Base-by-base conservation (phyloP, 1,140 invertebrate species). In the Drosophila eugracilis region DNA sequence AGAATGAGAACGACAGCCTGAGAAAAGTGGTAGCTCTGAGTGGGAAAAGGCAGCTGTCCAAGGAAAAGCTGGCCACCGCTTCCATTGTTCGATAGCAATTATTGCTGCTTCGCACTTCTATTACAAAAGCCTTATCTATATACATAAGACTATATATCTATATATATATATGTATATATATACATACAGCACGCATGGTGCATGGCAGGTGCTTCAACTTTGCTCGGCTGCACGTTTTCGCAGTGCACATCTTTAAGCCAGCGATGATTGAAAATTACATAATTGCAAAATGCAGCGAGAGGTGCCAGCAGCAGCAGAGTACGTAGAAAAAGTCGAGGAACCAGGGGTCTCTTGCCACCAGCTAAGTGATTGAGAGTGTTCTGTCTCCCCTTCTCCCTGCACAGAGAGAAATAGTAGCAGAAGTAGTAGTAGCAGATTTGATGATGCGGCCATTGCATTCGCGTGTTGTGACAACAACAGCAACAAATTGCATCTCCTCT, bases 231-330 rank as follows among this genome's bases (percentile, higher is more conserved):
- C 81, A 81, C 78, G 69, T 83, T 74, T 75, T 50, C 47, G 32
- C 21, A 28, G 47, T 5, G 26, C 59, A 69, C 73, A 86, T 86
- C 81, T 86, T 86, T 85, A 77, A 73, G 78, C 73, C 41, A 30
- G 73, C 59, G 77, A 81, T 86, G 83, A 86, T 86, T 88, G 83
- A 86, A 86, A 86, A 88, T 86, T 86, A 86, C 83, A 86, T 86
- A 86, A 86, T 86, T 86, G 83, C 83, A 17, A 83, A 58, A 74
- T 39, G 47, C 60, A 52, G 65, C 45, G 28, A 32, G 36, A 45
- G 42, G n/a, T 19, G 41, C 41, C n/a, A 9, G 15, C 9, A 59
- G 15, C n/a, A n/a, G n/a, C n/a, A n/a, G n/a, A n/a, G n/a, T 26
- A 5, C 21, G 49, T 17, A 3, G 30, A 52, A 12, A 1, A 9